phyloP scores from a whole-genome alignment of 2,113 vertebrate genomes.

The Caloenas nicobarica region DNA sequence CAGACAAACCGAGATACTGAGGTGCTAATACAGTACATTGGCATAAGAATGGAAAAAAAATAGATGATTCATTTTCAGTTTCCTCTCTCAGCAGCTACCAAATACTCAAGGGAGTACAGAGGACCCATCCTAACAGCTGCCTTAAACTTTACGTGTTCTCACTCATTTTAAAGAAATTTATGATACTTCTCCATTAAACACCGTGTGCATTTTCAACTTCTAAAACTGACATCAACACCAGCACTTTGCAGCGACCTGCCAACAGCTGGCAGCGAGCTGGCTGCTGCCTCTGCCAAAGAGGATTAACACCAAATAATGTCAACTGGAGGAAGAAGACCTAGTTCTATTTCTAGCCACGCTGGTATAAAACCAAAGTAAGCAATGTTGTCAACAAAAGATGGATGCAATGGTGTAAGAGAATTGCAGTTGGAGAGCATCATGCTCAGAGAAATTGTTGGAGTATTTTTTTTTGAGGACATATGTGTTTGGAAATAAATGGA shows the following conservation, averaged over 20 bases:
- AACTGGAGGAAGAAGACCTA: conserved; percentile 2
- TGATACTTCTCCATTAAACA: background rate
- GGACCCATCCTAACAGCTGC: background rate
- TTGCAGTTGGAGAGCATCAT: background rate
- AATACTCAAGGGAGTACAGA: background rate
- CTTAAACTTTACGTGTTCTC: background rate
- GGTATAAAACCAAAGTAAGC: background rate
- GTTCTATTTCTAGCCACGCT: background rate
- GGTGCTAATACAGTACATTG: background rate
- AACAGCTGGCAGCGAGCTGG: background rate
- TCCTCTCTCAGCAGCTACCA: background rate
- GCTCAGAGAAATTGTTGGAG: background rate
- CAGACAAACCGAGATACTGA: background rate
- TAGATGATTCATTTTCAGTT: background rate
- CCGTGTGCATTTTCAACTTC: background rate
- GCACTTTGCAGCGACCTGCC: background rate
- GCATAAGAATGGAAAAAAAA: background rate
- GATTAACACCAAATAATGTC: background rate
- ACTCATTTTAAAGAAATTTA: background rate
- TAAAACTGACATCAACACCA: background rate
- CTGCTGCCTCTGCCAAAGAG: conserved; percentile 18
- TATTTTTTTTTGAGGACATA: background rate
- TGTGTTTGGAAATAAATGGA: background rate
- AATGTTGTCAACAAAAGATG: background rate
- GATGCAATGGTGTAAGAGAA: background rate